Conservation (phyloP, 2,113 vertebrate genomes). For the Eclectus roratus region DNA sequence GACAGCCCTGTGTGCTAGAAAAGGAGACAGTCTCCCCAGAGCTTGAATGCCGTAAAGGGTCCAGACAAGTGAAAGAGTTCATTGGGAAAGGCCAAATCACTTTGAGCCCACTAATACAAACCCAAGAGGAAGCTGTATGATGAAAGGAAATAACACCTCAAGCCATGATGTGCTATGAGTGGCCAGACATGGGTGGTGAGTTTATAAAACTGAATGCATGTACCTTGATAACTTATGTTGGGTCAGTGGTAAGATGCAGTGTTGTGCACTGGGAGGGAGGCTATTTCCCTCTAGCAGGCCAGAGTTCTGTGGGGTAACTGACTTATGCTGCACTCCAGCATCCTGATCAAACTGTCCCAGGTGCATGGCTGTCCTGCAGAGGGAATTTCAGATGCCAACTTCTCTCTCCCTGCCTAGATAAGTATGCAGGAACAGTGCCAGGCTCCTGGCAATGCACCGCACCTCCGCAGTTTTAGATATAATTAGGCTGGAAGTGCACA, state of each 20-base stretch:
- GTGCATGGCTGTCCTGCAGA: neutral
- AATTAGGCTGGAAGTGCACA: neutral
- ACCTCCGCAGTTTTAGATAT: slow-evolving; percentile 35
- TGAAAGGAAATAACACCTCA: neutral
- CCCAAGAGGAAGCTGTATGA: neutral
- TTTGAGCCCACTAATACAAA: neutral
- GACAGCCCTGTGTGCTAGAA: neutral
- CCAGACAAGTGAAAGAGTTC: neutral
- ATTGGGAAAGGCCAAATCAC: neutral
- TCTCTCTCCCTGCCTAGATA: neutral
- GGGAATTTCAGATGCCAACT: neutral
- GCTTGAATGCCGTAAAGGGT: neutral
- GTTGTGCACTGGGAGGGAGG: neutral
- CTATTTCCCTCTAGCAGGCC: neutral
- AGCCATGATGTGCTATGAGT: neutral
- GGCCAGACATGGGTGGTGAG: neutral
- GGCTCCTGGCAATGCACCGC: neutral
- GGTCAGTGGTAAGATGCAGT: neutral
- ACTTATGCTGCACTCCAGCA: accelerated
- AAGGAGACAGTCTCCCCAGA: neutral
- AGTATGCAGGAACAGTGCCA: slow-evolving; percentile 11
- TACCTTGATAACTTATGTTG: neutral
- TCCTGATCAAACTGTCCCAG: neutral
- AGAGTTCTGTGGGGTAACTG: neutral
- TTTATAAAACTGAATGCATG: neutral